These are phyloP conservation scores for Halcyon leucocephala DNA, from an alignment of 2,797 vertebrate species.

Conservation along the genomic window DNA sequence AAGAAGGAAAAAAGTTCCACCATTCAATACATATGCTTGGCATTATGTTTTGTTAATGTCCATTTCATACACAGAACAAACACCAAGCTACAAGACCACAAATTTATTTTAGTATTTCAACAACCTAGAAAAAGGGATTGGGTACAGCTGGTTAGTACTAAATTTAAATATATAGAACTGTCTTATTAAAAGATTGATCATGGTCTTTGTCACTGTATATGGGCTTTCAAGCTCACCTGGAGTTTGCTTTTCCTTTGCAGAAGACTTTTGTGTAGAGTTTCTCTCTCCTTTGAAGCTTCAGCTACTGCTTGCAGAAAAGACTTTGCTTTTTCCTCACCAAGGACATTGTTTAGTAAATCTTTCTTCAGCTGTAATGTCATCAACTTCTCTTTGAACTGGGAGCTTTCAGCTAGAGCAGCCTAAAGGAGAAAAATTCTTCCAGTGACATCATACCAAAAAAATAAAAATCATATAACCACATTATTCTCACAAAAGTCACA, in stretches of 20 bases:
- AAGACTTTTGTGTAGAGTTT: constrained; percentile 85
- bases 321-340: constrained; percentile 80
- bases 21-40: neutral
- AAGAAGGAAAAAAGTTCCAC: neutral
- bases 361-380: constrained; percentile 81
- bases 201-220: neutral
- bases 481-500: constrained; percentile 33
- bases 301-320: constrained; percentile 81
- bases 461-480: neutral
- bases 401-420: constrained; percentile 84
- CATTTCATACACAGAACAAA: neutral
- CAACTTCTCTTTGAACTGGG: constrained; percentile 85
- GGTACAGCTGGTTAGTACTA: neutral
- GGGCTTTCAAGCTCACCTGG: constrained; percentile 77
- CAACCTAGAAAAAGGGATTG: neutral
- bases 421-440: constrained; percentile 43
- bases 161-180: neutral
- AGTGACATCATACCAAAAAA: neutral
- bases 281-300: constrained; percentile 80
- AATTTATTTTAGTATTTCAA: neutral
- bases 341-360: constrained; percentile 82
- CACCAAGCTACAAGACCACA: neutral
- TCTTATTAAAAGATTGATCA: neutral
- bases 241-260: constrained; percentile 86
- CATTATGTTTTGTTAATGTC: neutral